phyloP scores from a whole-genome alignment of 2,113 vertebrate genomes.

The Recurvirostra avosetta region DNA sequence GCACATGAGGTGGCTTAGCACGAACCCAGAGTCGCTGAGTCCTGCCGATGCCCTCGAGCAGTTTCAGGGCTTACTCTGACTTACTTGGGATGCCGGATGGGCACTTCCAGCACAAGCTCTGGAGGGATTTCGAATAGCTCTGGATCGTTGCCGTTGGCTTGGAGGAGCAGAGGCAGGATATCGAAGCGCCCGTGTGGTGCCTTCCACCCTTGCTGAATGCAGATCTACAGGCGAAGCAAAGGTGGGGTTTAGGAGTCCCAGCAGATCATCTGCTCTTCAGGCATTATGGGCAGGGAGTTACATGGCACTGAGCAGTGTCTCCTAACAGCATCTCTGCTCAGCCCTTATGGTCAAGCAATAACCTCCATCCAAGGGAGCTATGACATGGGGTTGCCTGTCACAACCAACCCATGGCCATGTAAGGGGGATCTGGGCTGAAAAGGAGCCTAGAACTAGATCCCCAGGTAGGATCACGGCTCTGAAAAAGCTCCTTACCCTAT shows the following conservation, averaged over 20 bases:
- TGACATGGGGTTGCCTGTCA: accelerated
- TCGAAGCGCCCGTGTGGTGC: constrained; percentile 88
- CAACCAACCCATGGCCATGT: neutral
- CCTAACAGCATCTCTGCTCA: neutral
- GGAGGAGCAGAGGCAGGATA: constrained; percentile 91
- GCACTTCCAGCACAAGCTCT: constrained; percentile 92
- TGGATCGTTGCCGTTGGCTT: constrained; percentile 91
- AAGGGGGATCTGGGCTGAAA: neutral
- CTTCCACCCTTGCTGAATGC: constrained; percentile 97
- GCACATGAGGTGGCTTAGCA: neutral
- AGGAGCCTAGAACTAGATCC: neutral
- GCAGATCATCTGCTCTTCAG: neutral
- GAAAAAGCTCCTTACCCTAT: too few relatives aligned
- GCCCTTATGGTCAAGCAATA: accelerated
- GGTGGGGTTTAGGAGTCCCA: neutral
- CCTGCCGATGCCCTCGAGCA: accelerated
- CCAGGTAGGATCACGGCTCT: neutral
- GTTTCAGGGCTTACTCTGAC: constrained; percentile 19
- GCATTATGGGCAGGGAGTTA: neutral
- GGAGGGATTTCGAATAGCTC: constrained; percentile 95
- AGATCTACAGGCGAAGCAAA: constrained; percentile 79
- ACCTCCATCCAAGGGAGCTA: neutral
- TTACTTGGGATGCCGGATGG: constrained; percentile 95
- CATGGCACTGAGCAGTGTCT: neutral
- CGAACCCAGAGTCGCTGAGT: neutral